Conservation (phyloP, 92 coral and sea anemone species). For the Meandrina meandrites region DNA sequence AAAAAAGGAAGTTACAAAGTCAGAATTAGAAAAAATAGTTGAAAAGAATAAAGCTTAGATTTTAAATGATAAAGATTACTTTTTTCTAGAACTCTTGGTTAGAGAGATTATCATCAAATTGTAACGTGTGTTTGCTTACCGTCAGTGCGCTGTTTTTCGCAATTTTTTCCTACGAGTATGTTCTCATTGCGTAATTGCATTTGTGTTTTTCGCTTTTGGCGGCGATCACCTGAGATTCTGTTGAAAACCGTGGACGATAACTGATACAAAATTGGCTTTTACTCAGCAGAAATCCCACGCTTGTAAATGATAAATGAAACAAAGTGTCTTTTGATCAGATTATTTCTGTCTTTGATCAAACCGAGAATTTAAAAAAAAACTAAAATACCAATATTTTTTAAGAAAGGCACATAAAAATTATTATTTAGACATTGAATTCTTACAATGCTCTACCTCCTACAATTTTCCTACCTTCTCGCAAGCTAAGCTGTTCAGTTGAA, state of each 20-base stretch:
- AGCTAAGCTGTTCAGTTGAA: no score
- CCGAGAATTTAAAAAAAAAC: neutral
- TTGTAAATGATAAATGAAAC: neutral
- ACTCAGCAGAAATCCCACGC: neutral
- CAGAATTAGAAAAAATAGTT: no score
- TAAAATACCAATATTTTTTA: no score
- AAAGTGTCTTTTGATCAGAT: neutral
- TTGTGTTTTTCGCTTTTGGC: neutral
- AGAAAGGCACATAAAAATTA: neutral
- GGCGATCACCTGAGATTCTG: neutral
- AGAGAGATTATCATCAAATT: neutral
- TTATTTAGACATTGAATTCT: neutral
- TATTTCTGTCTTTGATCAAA: neutral
- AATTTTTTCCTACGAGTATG: neutral
- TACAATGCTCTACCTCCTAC: neutral
- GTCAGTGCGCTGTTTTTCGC: neutral
- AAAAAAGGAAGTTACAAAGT: no score
- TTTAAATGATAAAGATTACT: no score
- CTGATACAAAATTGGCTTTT: neutral
- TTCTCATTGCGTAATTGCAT: no score
- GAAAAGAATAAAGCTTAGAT: no score
- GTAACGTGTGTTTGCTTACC: neutral
- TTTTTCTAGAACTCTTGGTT: no score
- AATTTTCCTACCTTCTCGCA: no score
- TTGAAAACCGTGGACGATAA: neutral